phyloP scores from a whole-genome alignment of 2,888 invertebrate genomes.

The Plebejus argus region DNA sequence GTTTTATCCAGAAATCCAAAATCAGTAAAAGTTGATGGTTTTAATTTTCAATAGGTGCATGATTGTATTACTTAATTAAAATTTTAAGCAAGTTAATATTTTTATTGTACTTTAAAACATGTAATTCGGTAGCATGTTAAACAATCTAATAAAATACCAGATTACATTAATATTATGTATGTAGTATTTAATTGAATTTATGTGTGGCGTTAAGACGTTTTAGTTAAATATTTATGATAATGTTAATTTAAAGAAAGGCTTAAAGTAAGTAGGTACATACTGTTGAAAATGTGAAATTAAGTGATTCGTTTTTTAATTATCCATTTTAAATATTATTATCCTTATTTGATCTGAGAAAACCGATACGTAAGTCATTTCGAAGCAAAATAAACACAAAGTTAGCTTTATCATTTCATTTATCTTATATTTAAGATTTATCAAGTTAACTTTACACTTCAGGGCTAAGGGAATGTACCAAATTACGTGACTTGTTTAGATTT shows the following conservation, averaged over 20 bases:
- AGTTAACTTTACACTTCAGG: too few species aligned
- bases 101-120: background rate
- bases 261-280: background rate
- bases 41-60: background rate
- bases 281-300: background rate
- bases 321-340: background rate
- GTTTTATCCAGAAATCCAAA: too few species aligned
- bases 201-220: background rate
- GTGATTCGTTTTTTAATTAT: background rate
- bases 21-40: too few species aligned
- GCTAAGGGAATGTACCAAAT: too few species aligned
- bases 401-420: too few species aligned
- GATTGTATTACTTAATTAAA: background rate
- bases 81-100: too few species aligned
- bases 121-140: background rate
- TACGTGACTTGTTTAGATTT: too few species aligned
- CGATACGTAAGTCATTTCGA: too few species aligned
- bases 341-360: background rate
- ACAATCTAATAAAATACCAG: background rate
- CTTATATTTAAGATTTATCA: too few species aligned
- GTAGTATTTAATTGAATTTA: background rate
- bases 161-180: background rate
- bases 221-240: conserved; percentile 5
- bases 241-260: background rate
- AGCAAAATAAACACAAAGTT: too few species aligned